Base-by-base conservation (phyloP, 2,888 invertebrate species). In the Philaethria dido region DNA sequence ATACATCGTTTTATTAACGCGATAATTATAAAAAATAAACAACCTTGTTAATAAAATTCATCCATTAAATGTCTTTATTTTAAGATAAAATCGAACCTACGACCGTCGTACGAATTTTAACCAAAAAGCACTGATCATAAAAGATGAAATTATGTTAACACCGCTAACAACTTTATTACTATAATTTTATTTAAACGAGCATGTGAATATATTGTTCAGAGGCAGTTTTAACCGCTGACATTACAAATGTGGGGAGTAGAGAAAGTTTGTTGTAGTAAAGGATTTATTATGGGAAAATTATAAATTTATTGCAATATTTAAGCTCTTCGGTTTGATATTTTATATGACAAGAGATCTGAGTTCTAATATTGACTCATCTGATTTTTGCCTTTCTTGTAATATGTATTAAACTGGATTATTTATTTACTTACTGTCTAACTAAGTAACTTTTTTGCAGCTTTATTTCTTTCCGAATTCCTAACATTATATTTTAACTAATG, bases 191-290 rank as follows among this genome's bases (percentile, higher is more conserved):
- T 45, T 45, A 45, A 64, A 64, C 55, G 16, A 55, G 55, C 63
- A 20, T 55, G 33, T 55, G 54, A 64, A 64, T 48, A 62, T 33
- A n/a, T 55, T 25, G n/a, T 45, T 67, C 13, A 39, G 48, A 44
- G 22, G 14, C 14, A 63, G 57, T 59, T 18, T 44, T 33, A 62
- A 55, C 67, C 60, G 54, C 64, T 39, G 68, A 16, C 20, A 61
- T 69, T 61, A 62, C 63, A 52, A 63, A 45, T 55, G 61, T 60
- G 61, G 63, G 62, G 48, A 59, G 65, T 52, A 64, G 67, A 45
- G 69, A 69, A 69, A 67, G 69, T 55, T 33, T 45, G 50, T 20
- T 64, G 36, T 61, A 25, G 54, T 48, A 44, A 61, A 9, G 29
- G 52, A 60, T 67, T 67, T 63, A 67, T 67, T 45, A 63, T 44